These are phyloP conservation scores for Pterobdella sp. DNA, from an alignment of 2,888 invertebrate species.

Conservation along the genomic window DNA sequence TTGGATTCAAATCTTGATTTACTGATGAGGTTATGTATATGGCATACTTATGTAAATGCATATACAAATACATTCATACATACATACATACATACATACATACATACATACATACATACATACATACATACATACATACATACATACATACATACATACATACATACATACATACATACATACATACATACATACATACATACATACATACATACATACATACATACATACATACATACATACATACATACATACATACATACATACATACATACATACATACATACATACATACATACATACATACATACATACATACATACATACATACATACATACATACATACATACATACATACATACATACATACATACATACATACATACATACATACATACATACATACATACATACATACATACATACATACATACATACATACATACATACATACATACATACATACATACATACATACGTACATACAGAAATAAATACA, in stretches of 20 bases:
- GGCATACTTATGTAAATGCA: too few species aligned
- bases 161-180: slow-evolving; percentile 20
- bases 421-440: slow-evolving; percentile 17
- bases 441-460: slow-evolving; percentile 9
- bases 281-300: slow-evolving; percentile 18
- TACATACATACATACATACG: slow-evolving; percentile 10
- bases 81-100: background rate
- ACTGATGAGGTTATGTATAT: too few species aligned
- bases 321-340: slow-evolving; percentile 14
- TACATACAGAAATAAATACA: background rate
- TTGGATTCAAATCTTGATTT: too few species aligned
- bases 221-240: slow-evolving; percentile 8
- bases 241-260: slow-evolving; percentile 17
- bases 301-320: slow-evolving; percentile 15
- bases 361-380: slow-evolving; percentile 16
- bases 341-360: slow-evolving; percentile 15
- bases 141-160: slow-evolving; percentile 12
- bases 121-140: slow-evolving; percentile 1
- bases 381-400: slow-evolving; percentile 18
- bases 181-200: slow-evolving; percentile 3
- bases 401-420: slow-evolving; percentile 18
- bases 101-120: background rate
- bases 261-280: slow-evolving; percentile 18
- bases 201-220: slow-evolving; percentile 13
- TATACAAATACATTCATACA: background rate